phyloP scores from a whole-genome alignment of 2,888 invertebrate genomes.

The Trachelus tabidus region DNA sequence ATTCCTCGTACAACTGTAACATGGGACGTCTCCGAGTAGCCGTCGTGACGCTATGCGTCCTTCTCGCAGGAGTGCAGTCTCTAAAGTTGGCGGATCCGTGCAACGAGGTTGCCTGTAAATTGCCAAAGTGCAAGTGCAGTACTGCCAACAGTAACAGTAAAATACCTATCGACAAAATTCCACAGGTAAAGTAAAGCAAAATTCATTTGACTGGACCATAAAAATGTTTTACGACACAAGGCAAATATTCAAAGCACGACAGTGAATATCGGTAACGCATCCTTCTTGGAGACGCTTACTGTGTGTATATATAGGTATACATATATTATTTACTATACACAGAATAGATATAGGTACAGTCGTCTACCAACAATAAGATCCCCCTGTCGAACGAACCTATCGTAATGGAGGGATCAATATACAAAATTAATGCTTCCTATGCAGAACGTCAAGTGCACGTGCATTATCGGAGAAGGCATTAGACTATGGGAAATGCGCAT shows the following conservation, averaged over 20 bases:
- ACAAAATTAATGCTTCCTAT: background rate
- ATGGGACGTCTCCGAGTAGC: background rate
- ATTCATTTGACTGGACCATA: background rate
- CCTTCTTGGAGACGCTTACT: background rate
- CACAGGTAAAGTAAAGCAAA: slow-evolving; percentile 65
- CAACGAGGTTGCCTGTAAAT: slow-evolving; percentile 62
- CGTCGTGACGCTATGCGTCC: background rate
- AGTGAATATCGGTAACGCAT: background rate
- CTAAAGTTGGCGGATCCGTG: slow-evolving; percentile 59
- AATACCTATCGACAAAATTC: slow-evolving; percentile 64
- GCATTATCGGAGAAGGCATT: background rate
- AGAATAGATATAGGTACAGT: background rate
- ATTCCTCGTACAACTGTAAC: background rate
- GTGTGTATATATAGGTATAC: background rate
- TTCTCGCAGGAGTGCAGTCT: background rate
- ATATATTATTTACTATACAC: background rate
- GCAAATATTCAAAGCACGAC: background rate
- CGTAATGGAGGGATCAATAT: background rate
- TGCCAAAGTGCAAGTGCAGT: slow-evolving; percentile 71
- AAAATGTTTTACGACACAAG: background rate
- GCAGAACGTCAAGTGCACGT: background rate
- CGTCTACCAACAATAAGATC: background rate
- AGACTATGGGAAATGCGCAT: background rate
- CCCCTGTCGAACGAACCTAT: background rate
- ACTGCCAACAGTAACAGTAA: slow-evolving; percentile 67